phyloP scores from a whole-genome alignment of 2,113 vertebrate species.

The Serilophus lunatus region DNA sequence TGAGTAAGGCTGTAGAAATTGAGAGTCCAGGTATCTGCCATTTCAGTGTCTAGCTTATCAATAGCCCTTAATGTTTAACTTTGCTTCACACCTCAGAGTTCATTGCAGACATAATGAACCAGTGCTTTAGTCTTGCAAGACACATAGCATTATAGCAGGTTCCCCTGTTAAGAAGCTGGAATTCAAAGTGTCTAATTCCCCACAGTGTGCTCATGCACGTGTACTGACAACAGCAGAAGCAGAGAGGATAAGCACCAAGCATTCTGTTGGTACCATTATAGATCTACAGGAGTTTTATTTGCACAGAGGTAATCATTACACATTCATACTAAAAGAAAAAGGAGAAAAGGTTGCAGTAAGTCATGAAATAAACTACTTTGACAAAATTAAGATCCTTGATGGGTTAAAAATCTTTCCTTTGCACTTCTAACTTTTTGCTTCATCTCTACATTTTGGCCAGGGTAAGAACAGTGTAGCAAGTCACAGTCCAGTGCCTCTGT shows the following conservation, averaged over 20 bases:
- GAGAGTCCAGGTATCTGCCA: background rate
- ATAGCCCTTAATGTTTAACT: background rate
- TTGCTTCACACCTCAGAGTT: background rate
- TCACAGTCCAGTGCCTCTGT: background rate
- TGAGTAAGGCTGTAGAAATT: background rate
- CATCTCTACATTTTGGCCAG: background rate
- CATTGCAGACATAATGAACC: background rate
- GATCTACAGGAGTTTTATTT: background rate
- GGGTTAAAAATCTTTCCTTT: background rate
- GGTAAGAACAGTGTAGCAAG: background rate
- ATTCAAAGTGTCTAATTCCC: background rate
- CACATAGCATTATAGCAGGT: background rate
- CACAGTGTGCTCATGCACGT: background rate
- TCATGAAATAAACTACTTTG: background rate
- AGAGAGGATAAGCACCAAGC: background rate
- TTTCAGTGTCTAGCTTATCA: background rate
- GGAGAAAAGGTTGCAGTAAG: background rate
- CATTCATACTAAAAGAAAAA: background rate
- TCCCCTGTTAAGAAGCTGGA: background rate
- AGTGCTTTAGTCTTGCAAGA: background rate
- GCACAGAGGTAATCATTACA: background rate
- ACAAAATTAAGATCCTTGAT: background rate
- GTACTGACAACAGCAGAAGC: background rate
- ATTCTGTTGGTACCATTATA: background rate
- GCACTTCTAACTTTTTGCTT: background rate